Conservation (phyloP, 2,797 vertebrate genomes). For the Oophaga sylvatica region DNA sequence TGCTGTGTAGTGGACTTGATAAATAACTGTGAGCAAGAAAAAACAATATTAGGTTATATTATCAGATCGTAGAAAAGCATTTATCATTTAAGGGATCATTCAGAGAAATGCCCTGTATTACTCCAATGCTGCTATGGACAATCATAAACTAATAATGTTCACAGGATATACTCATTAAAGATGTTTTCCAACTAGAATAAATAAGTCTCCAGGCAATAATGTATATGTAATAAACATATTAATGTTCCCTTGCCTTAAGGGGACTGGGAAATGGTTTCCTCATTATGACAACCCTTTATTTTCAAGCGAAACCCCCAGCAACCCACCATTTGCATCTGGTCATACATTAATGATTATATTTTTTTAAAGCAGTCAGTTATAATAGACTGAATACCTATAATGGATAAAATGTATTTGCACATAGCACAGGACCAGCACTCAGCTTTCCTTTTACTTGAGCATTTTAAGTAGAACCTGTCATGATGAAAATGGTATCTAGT, state of each 20-base stretch:
- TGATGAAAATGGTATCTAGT: too few species aligned
- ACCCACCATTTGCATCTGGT: too few species aligned
- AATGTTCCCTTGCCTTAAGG: not conserved
- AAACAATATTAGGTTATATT: constrained; percentile 24
- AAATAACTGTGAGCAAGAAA: constrained; percentile 14
- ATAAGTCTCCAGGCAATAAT: not conserved
- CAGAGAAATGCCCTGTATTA: too few species aligned
- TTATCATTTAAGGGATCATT: not conserved
- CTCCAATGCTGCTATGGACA: not conserved
- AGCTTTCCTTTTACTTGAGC: too few species aligned
- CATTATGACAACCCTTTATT: not conserved
- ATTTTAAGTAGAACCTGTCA: too few species aligned
- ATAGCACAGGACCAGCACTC: too few species aligned
- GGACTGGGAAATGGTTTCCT: not conserved
- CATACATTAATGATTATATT: too few species aligned
- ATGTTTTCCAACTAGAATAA: not conserved
- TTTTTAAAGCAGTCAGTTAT: too few species aligned
- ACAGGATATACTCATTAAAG: not conserved
- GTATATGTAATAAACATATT: not conserved
- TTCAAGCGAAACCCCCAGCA: not conserved
- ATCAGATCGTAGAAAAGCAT: not conserved
- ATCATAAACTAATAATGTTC: not conserved
- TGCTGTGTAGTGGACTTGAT: constrained; percentile 3
- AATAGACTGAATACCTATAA: too few species aligned
- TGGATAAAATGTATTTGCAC: too few species aligned